phyloP scores from a whole-genome alignment of 2,888 invertebrate species.

The Rhamphomyia laevipes region DNA sequence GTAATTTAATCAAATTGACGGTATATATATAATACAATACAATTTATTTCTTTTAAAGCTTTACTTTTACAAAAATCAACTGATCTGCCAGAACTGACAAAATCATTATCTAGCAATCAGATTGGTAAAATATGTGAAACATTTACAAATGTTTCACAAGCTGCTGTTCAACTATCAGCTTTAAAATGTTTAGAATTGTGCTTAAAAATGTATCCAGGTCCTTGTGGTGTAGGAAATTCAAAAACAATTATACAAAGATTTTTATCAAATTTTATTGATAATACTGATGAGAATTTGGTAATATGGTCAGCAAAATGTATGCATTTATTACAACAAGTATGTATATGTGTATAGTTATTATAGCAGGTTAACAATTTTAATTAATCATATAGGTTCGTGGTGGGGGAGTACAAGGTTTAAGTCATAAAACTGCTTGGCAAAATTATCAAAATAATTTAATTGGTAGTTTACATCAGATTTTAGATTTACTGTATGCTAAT shows the following conservation, averaged over 20 bases:
- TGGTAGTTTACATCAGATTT: conserved; percentile 19
- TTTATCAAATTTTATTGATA: conserved; percentile 21
- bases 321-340: conserved; percentile 27
- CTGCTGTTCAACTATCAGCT: conserved; percentile 15
- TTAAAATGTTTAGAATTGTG: conserved; percentile 23
- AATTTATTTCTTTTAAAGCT: conserved; percentile 12
- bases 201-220: conserved; percentile 22
- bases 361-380: too few species aligned
- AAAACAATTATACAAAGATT: conserved; percentile 23
- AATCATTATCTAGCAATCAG: conserved; percentile 19
- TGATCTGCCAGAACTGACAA: conserved; percentile 23
- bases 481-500: conserved; percentile 21
- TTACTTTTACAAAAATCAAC: conserved; percentile 19
- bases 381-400: conserved; percentile 19
- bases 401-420: conserved; percentile 23
- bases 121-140: conserved; percentile 23
- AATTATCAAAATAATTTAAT: conserved; percentile 22
- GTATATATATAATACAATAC: too few species aligned
- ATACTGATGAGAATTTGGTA: conserved; percentile 16
- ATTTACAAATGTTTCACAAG: conserved; percentile 13
- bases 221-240: conserved; percentile 22
- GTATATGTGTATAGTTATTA: background rate
- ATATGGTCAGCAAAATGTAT: conserved; percentile 24
- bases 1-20: conserved; percentile 3
- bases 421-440: conserved; percentile 25